Evolutionary conservation across 2,888 invertebrate species (phyloP).

Genomic region (Germaria angustata): DNA sequence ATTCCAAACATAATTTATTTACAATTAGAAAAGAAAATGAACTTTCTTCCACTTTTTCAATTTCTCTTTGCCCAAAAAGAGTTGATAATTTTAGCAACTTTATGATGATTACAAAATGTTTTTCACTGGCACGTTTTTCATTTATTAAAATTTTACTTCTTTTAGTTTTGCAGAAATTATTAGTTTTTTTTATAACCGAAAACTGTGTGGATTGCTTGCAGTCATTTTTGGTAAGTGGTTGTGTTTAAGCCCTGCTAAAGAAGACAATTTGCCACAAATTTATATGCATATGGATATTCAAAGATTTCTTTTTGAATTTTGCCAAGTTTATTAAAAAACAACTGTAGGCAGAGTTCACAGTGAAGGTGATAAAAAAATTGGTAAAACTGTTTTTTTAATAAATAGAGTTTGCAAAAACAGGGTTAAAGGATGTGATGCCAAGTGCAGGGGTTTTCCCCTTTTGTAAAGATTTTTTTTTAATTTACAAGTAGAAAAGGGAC

Average conservation of each 20-base stretch:
- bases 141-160: slow-evolving; percentile 28
- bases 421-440: too few relatives aligned
- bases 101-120: slow-evolving; percentile 47
- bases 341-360: neutral
- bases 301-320: neutral
- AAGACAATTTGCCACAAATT: slow-evolving; percentile 16
- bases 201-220: neutral
- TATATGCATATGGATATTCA: slow-evolving; percentile 8
- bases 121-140: slow-evolving; percentile 52
- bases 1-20: slow-evolving; percentile 6
- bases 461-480: too few relatives aligned
- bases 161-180: slow-evolving; percentile 31
- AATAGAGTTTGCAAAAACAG: too few relatives aligned
- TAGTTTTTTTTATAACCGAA: slow-evolving; percentile 13
- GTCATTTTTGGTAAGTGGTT: slow-evolving; percentile 29
- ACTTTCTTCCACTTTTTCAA: slow-evolving; percentile 6
- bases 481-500: too few relatives aligned
- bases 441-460: too few relatives aligned
- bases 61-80: slow-evolving; percentile 22
- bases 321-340: neutral
- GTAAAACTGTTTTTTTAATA: too few relatives aligned
- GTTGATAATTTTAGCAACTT: slow-evolving; percentile 43
- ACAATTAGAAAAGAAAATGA: slow-evolving; percentile 2
- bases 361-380: neutral
- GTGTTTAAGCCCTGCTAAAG: neutral